These are phyloP conservation scores for Drosophila tripunctata DNA, from an alignment of 2,888 invertebrate genomes.

Conservation along the genomic window DNA sequence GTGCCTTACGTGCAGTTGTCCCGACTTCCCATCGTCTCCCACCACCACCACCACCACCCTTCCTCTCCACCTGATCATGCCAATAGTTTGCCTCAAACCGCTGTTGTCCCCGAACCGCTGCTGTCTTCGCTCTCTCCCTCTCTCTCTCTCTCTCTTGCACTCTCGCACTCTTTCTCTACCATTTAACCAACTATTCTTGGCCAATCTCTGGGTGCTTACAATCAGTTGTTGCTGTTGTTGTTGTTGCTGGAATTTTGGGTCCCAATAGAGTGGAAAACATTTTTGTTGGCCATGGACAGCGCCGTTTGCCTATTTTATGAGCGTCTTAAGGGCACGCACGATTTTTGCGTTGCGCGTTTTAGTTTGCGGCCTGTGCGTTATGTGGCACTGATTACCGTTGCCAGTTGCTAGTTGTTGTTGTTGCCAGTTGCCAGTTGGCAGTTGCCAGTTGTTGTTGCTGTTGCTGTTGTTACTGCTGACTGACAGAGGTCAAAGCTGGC, in stretches of 20 bases:
- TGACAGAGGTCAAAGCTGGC: constrained; percentile 58
- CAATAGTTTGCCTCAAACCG: background rate
- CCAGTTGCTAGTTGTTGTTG: constrained; percentile 41
- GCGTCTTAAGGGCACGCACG: constrained; percentile 80
- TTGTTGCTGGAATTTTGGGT: constrained; percentile 37
- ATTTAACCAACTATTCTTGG: constrained; percentile 40
- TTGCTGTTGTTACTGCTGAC: constrained; percentile 28
- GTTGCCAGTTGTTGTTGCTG: constrained; percentile 11
- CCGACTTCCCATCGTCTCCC: constrained; percentile 1
- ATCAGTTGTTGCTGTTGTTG: constrained; percentile 8
- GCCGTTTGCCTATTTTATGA: constrained; percentile 77
- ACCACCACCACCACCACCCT: background rate
- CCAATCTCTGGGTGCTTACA: constrained; percentile 36
- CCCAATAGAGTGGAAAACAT: constrained; percentile 57
- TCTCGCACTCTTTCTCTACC: constrained; percentile 1
- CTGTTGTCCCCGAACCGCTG: background rate
- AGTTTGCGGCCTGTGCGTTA: constrained; percentile 73
- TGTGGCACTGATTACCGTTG: constrained; percentile 79
- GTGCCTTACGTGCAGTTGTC: constrained; percentile 76
- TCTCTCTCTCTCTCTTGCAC: background rate
- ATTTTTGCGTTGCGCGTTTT: constrained; percentile 78
- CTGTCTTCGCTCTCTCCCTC: background rate
- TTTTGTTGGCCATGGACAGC: constrained; percentile 67
- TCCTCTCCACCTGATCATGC: too few species aligned
- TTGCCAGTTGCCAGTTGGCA: constrained; percentile 1